Evolutionary conservation across 1,140 invertebrate species (phyloP), one percentile per base, ranked within the genome.

Genomic region (Cardiocondyla obscurior): DNA sequence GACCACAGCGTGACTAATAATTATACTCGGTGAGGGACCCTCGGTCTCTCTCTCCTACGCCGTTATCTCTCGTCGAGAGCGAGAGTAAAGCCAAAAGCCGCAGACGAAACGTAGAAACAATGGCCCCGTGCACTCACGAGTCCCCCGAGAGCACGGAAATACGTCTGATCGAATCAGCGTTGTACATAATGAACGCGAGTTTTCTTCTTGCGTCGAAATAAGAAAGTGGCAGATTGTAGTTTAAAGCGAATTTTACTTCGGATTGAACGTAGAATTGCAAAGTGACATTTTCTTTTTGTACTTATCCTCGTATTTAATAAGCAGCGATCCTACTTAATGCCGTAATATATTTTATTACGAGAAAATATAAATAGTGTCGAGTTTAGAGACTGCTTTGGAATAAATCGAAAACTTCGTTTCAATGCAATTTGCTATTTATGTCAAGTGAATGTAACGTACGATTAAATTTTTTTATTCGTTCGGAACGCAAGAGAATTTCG

Each of bases 1-100:
- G 82, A 85, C 85, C 85, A 89, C 82, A 83, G 82, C 87, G 85
- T 89, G 88, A 88, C 84, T 85, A 88, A 89, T 90, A 90, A 90
- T 90, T 90, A 90, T 86, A 88, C 84, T 84, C 28, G 65, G 39
- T 42, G 85, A 81, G 85, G 46, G 74, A 85, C 83, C 73, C 74
- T 83, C 69, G 77, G n/a, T n/a, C n/a, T 85, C 83, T 87, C 81
- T 69, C 85, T 86, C 83, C 84, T 85, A 86, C 89, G 85, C 85
- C 19, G 57, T 79, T 36, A 53, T 84, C 22, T 73, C 64, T 79
- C 84, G 49, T 42, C 64, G 69, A 84, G 46, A 81, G 64, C 77
- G 72, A 85, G 60, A 86, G 85, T 83, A 55, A 62, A 62, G 19
- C 44, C 44, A 30, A 77, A 36, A 77, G 69, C 36, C 36, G 19